phyloP scores from a whole-genome alignment of 1,140 invertebrate species.

The Cyclargus thomasi region DNA sequence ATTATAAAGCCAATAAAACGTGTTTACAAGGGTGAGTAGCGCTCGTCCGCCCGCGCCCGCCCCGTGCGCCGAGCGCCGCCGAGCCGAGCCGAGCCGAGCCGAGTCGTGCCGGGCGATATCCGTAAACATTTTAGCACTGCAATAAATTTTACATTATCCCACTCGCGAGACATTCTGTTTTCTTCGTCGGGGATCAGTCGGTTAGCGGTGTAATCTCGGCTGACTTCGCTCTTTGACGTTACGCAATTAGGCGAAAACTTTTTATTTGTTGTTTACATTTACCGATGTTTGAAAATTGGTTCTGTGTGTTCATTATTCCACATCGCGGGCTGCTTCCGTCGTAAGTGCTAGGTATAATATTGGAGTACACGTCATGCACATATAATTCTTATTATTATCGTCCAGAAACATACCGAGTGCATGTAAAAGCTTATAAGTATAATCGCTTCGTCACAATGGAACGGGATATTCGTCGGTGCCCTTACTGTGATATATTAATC shows the following conservation, averaged over 20 bases:
- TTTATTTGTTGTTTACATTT: constrained; percentile 5
- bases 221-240: constrained; percentile 30
- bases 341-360: too few relatives aligned
- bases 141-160: constrained; percentile 74
- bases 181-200: constrained; percentile 68
- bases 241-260: constrained; percentile 11
- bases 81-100: neutral
- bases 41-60: constrained; percentile 43
- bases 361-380: neutral
- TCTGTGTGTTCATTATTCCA: neutral
- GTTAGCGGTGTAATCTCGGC: constrained; percentile 67
- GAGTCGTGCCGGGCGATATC: constrained; percentile 50
- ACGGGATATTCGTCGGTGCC: constrained; percentile 15
- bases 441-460: neutral
- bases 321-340: neutral
- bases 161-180: constrained; percentile 71
- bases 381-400: too few relatives aligned
- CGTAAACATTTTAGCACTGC: constrained; percentile 73
- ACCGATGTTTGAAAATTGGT: neutral
- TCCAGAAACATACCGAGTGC: too few relatives aligned
- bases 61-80: neutral
- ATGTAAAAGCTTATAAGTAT: neutral
- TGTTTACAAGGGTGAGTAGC: constrained; percentile 73
- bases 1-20: constrained; percentile 76
- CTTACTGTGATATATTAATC: constrained; percentile 66